These are phyloP conservation scores for Syrrhaptes paradoxus DNA, from an alignment of 2,113 vertebrate species.

Conservation along the genomic window DNA sequence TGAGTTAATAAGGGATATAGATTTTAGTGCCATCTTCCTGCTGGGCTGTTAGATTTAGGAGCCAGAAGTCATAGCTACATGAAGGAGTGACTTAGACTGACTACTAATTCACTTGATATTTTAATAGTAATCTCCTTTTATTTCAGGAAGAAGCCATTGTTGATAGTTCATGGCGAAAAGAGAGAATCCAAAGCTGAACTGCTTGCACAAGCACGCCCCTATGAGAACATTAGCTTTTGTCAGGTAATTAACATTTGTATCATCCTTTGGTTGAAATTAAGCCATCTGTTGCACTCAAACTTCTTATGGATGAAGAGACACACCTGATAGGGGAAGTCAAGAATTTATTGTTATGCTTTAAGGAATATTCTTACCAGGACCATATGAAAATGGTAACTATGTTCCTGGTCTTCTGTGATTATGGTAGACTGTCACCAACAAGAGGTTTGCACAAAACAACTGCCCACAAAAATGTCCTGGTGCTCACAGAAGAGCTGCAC, in stretches of 20 bases:
- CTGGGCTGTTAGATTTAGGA: neutral
- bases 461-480: neutral
- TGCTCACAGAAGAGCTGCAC: neutral
- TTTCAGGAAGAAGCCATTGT: slow-evolving; percentile 85
- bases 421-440: neutral
- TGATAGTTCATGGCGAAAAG: slow-evolving; percentile 94
- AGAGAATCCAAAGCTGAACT: slow-evolving; percentile 91
- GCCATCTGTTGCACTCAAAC: neutral
- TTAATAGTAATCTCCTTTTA: neutral
- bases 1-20: neutral
- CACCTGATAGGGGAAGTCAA: neutral
- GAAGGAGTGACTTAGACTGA: neutral
- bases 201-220: slow-evolving; percentile 84
- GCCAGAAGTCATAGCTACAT: neutral
- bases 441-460: neutral
- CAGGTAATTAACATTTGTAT: slow-evolving; percentile 79
- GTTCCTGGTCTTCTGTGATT: neutral
- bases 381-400: neutral
- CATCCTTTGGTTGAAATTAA: neutral
- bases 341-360: neutral
- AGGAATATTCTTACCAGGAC: neutral
- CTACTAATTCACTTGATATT: neutral
- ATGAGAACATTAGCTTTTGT: slow-evolving; percentile 87
- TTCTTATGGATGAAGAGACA: neutral
- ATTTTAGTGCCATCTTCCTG: neutral